phyloP scores from a whole-genome alignment of 2,113 vertebrate genomes.

The Athene noctua region DNA sequence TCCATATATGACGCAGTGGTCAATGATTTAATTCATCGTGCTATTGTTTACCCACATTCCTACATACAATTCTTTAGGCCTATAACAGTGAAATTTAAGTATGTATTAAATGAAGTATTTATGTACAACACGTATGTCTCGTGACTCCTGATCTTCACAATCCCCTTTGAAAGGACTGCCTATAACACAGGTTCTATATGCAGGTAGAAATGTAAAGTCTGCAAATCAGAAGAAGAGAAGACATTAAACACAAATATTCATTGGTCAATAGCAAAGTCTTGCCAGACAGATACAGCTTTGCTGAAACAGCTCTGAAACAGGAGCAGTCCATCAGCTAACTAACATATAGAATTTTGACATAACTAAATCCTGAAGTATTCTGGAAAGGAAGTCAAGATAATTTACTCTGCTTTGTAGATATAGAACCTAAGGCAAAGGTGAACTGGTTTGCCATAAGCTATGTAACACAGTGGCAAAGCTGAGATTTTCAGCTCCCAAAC shows the following conservation, averaged over 20 bases:
- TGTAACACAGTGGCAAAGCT: neutral
- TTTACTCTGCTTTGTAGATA: neutral
- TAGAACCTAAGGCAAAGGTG: neutral
- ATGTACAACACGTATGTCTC: neutral
- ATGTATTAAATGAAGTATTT: neutral
- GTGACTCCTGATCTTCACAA: rapidly evolving
- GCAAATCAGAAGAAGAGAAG: neutral
- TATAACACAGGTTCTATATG: neutral
- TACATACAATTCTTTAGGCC: neutral
- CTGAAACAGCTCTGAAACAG: neutral
- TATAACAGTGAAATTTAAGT: neutral
- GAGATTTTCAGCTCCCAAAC: neutral
- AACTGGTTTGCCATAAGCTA: neutral
- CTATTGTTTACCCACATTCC: neutral
- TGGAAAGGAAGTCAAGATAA: neutral
- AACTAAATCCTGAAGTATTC: neutral
- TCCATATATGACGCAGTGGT: neutral
- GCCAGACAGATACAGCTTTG: neutral
- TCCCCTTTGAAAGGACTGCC: neutral
- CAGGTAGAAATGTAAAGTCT: neutral
- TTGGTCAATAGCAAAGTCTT: neutral
- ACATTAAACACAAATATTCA: neutral
- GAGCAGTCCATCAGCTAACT: neutral
- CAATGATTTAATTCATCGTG: neutral
- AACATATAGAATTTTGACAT: neutral